Percentiles rank a stretch among this genome's conserved stretches.
These are phyloP conservation scores for Watsonalla binaria DNA, from an alignment of 2,888 invertebrate genomes.

Conservation along the genomic window DNA sequence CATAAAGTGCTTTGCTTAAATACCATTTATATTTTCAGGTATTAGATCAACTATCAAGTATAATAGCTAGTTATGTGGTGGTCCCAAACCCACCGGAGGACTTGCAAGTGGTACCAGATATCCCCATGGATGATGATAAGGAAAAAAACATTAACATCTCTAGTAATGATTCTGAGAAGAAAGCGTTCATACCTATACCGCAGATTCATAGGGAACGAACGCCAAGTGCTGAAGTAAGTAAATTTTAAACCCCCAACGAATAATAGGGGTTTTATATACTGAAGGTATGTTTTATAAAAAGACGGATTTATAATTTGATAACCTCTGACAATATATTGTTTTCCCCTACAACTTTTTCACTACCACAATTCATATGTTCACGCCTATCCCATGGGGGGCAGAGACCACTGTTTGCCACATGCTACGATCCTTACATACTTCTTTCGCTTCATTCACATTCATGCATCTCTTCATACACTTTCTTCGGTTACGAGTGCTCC, in stretches of 20 bases:
- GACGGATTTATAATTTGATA: no score
- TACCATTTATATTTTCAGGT: slow-evolving; percentile 42
- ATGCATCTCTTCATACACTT: no score
- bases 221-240: slow-evolving; percentile 48
- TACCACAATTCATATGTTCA: no score
- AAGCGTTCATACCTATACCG: slow-evolving; percentile 40
- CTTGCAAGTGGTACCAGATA: slow-evolving; percentile 78
- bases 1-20: background rate
- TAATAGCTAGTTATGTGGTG: slow-evolving; percentile 75
- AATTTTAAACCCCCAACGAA: background rate
- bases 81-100: slow-evolving; percentile 69
- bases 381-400: no score
- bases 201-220: slow-evolving; percentile 43
- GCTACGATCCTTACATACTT: no score
- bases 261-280: no score
- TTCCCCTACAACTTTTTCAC: no score
- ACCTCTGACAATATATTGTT: no score
- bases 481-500: no score
- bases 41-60: slow-evolving; percentile 77
- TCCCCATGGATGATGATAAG: slow-evolving; percentile 54
- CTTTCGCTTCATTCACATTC: no score
- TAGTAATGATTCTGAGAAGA: slow-evolving; percentile 41
- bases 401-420: no score
- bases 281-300: no score
- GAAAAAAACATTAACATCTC: slow-evolving; percentile 37